phyloP scores from a whole-genome alignment of 92 coral and sea anemone species.

The Bergia puertoricense region DNA sequence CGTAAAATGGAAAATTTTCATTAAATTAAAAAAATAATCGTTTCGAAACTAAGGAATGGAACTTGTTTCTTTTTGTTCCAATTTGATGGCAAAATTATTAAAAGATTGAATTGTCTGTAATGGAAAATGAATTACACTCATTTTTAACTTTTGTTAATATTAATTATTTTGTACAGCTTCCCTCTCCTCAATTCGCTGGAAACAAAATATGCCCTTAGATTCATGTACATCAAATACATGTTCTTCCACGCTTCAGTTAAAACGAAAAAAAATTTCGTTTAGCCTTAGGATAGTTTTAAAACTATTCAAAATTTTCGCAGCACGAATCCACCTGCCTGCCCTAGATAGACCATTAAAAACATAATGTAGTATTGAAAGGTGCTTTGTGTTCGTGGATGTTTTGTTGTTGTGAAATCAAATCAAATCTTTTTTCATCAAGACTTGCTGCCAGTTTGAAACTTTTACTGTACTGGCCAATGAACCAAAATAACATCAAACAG shows the following conservation, averaged over 20 bases:
- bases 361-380: not conserved
- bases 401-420: not conserved
- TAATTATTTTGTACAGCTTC: not conserved
- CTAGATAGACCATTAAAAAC: not conserved
- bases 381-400: not conserved
- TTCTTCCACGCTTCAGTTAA: not conserved
- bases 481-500: not conserved
- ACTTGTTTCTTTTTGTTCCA: not conserved
- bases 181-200: not conserved
- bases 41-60: not conserved
- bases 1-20: not conserved
- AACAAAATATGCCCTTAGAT: not conserved
- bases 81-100: not conserved
- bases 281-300: not conserved
- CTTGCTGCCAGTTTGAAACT: not conserved
- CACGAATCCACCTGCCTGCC: conserved; percentile 17
- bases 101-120: not conserved
- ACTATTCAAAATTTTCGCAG: not conserved
- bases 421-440: not conserved
- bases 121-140: not conserved
- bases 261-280: not conserved
- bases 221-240: not conserved
- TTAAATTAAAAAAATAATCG: not conserved
- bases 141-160: not conserved
- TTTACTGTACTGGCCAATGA: not conserved